Conservation (phyloP, 2,888 invertebrate species). For the Aelia acuminata region DNA sequence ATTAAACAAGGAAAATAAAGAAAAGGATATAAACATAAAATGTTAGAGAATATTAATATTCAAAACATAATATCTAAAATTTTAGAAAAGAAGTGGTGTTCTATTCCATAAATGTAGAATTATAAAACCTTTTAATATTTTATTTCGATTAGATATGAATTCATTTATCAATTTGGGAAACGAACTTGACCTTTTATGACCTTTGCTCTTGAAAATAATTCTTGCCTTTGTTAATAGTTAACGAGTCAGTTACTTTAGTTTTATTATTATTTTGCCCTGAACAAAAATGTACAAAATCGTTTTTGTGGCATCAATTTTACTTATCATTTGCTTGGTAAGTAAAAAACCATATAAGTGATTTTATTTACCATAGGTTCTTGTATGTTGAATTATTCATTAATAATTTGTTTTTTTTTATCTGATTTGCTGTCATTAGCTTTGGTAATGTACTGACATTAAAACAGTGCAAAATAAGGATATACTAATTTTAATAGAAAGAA, state of each 20-base stretch:
- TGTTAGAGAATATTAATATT: too few species aligned
- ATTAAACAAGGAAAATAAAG: too few species aligned
- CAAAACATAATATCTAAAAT: too few species aligned
- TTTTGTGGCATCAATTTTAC: neutral
- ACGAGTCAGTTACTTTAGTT: neutral
- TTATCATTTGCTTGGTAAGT: neutral
- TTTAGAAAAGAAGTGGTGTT: too few species aligned
- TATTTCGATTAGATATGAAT: neutral
- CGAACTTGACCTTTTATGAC: neutral
- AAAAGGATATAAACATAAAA: too few species aligned
- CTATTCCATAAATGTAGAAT: too few species aligned
- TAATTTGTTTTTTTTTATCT: too few species aligned
- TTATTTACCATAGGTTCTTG: neutral
- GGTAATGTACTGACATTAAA: too few species aligned
- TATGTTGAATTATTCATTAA: too few species aligned
- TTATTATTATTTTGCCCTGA: neutral
- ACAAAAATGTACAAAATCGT: neutral
- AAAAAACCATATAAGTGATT: neutral
- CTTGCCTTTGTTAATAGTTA: neutral
- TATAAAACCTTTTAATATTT: neutral
- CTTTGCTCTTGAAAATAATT: neutral
- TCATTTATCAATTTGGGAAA: neutral
- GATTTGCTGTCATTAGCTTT: too few species aligned
- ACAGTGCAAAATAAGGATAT: too few species aligned
- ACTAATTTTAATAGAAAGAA: too few species aligned